phyloP scores from a whole-genome alignment of 2,888 invertebrate species.

The Tridacna crocea region DNA sequence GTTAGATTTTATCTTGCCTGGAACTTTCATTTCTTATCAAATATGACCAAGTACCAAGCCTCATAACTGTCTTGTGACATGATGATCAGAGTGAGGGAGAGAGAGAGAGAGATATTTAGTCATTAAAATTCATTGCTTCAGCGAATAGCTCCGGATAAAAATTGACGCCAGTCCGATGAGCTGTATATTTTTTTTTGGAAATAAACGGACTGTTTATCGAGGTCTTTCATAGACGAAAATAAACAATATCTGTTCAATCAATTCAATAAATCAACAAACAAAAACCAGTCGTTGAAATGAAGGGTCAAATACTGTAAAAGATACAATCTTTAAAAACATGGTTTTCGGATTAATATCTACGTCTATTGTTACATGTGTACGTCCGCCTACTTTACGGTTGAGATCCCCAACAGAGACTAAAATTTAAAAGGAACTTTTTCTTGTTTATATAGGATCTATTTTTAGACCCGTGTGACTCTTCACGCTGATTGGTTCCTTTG shows the following conservation, averaged over 20 bases:
- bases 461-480: constrained; percentile 22
- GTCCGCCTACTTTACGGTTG: constrained; percentile 18
- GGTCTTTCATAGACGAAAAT: background rate
- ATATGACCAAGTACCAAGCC: too few species aligned
- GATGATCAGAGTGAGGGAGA: too few species aligned
- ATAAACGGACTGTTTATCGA: background rate
- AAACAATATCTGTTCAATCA: constrained; percentile 1
- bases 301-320: background rate
- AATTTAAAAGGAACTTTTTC: background rate
- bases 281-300: background rate
- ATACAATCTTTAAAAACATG: background rate
- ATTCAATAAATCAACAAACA: background rate
- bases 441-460: constrained; percentile 28
- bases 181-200: background rate
- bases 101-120: background rate
- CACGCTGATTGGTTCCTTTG: constrained; percentile 20
- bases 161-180: background rate
- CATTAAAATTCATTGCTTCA: too few species aligned
- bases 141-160: too few species aligned
- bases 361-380: constrained; percentile 12
- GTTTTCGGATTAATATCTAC: constrained; percentile 12
- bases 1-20: background rate
- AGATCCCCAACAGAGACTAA: constrained; percentile 1
- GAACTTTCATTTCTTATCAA: background rate
- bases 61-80: background rate